Conservation (phyloP, 2,113 vertebrate genomes). For the Heteronetta atricapilla region DNA sequence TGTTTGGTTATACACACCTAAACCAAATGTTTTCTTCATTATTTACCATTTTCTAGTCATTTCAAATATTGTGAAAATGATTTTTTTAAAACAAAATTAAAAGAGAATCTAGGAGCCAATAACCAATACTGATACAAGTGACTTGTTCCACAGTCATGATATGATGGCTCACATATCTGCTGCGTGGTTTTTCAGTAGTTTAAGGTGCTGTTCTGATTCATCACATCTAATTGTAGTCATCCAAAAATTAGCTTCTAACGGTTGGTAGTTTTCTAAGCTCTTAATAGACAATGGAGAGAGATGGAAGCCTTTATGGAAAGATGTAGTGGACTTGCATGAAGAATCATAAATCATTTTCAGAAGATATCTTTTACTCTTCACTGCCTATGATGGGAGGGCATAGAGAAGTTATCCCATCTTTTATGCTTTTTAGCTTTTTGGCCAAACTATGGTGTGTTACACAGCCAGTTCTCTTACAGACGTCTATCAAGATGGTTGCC, state of each 20-base stretch:
- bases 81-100: neutral
- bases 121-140: neutral
- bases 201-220: neutral
- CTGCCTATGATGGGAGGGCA: neutral
- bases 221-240: neutral
- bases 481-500: slow-evolving; percentile 21
- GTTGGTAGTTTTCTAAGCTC: neutral
- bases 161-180: neutral
- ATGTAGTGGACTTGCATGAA: neutral
- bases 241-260: neutral
- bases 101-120: neutral
- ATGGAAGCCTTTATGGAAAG: neutral
- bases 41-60: neutral
- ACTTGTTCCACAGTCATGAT: neutral
- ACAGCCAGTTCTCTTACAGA: neutral
- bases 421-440: slow-evolving; percentile 16
- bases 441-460: neutral
- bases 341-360: neutral
- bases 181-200: neutral
- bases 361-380: neutral
- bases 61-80: neutral
- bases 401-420: slow-evolving; percentile 7
- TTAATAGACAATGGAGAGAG: neutral
- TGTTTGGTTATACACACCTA: neutral
- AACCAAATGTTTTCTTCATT: neutral